Conservation (phyloP, 2,888 invertebrate species). For the Heteromurus nitidus region DNA sequence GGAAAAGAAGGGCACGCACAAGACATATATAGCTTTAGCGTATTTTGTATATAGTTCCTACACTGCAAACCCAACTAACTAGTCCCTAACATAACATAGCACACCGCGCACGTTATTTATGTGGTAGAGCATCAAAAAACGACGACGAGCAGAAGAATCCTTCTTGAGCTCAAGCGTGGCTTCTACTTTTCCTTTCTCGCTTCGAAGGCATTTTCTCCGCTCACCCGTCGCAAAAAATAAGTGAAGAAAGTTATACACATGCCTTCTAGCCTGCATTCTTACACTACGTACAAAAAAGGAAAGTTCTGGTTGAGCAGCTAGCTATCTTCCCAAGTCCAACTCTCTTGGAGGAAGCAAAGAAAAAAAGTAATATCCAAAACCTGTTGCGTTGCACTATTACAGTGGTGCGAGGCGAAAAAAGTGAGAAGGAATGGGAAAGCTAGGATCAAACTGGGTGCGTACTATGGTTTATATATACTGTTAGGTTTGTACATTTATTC, state of each 20-base stretch:
- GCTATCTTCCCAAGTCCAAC: background rate
- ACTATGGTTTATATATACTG: background rate
- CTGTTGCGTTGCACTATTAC: constrained; percentile 2
- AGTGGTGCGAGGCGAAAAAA: background rate
- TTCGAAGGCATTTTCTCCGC: too few species aligned
- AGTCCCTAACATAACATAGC: too few species aligned
- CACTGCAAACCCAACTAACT: background rate
- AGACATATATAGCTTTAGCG: background rate
- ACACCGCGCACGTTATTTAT: background rate
- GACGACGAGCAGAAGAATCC: too few species aligned
- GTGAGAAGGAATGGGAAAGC: background rate
- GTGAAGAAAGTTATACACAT: background rate
- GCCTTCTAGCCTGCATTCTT: too few species aligned
- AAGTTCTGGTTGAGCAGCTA: background rate
- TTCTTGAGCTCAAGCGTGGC: background rate
- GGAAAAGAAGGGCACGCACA: background rate
- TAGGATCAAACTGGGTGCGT: constrained; percentile 2
- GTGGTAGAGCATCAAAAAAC: background rate
- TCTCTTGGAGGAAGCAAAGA: too few species aligned
- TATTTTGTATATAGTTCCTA: too few species aligned
- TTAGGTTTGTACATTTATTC: background rate
- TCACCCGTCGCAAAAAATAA: background rate
- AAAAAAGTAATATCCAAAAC: constrained; percentile 22
- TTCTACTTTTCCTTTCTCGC: too few species aligned
- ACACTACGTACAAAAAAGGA: too few species aligned